These are phyloP conservation scores for Xyrichtys novacula DNA, from an alignment of 2,797 vertebrate species.

Conservation along the genomic window DNA sequence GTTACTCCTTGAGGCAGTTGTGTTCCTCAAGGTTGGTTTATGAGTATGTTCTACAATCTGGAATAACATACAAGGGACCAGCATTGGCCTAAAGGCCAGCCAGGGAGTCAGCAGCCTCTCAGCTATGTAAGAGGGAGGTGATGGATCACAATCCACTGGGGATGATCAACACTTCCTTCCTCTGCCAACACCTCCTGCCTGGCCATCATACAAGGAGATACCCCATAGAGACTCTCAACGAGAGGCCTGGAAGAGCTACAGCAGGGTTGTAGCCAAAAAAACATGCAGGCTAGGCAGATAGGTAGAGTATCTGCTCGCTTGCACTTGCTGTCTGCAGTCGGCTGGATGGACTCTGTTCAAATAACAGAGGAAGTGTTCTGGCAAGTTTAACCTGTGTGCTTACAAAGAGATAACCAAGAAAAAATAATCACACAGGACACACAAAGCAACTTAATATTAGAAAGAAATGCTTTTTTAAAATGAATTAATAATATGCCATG, in stretches of 20 bases:
- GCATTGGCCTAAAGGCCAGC: slow-evolving; percentile 20
- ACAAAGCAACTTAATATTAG: not conserved
- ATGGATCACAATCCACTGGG: slow-evolving; percentile 65
- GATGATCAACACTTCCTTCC: slow-evolving; percentile 62
- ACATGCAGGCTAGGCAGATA: slow-evolving; percentile 43
- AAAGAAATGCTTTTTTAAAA: not conserved
- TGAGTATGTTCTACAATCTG: slow-evolving; percentile 29
- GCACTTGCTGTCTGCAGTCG: slow-evolving; percentile 18
- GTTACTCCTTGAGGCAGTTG: slow-evolving; percentile 39
- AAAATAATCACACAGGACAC: not conserved
- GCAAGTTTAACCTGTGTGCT: not conserved
- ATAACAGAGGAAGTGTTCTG: slow-evolving; percentile 5
- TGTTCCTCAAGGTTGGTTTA: slow-evolving; percentile 34
- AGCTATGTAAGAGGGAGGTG: slow-evolving; percentile 54
- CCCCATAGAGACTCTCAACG: slow-evolving; percentile 62
- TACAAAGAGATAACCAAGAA: not conserved
- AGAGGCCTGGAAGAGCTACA: slow-evolving; percentile 39
- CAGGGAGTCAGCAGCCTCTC: slow-evolving; percentile 49
- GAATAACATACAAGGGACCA: slow-evolving; percentile 20
- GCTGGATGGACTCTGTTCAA: slow-evolving; percentile 22
- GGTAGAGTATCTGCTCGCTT: slow-evolving; percentile 40
- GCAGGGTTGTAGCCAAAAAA: slow-evolving; percentile 46
- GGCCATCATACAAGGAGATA: slow-evolving; percentile 41
- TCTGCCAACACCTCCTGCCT: slow-evolving; percentile 69
- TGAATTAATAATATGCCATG: not conserved